A percentile compares a stretch with the other conserved stretches of the same genome.
phyloP scores from a whole-genome alignment of 37 sponge, comb jelly and placozoan species.

The Halisarca cf. caerulea region DNA sequence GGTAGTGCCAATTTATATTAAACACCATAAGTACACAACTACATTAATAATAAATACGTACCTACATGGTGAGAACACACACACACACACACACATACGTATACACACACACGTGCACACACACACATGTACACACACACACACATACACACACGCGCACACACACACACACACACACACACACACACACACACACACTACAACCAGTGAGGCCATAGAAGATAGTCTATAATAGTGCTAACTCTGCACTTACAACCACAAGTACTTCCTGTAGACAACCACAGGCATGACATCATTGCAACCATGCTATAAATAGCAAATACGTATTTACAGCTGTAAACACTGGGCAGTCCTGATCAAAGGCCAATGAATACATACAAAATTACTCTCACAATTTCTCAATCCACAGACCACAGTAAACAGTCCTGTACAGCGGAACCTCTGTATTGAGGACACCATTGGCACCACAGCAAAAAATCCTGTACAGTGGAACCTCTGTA shows the following conservation, averaged over 20 bases:
- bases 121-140: background rate
- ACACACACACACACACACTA: conserved; percentile 1
- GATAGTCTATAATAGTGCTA: no score
- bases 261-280: background rate
- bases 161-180: background rate
- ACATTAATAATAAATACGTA: background rate
- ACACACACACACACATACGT: background rate
- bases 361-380: background rate
- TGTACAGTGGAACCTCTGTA: no score
- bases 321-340: background rate
- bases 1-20: no score
- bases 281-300: background rate
- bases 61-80: background rate
- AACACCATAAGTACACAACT: no score
- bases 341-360: background rate
- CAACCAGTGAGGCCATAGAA: background rate
- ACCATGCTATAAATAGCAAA: background rate
- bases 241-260: no score
- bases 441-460: no score
- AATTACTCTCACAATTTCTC: no score
- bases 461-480: no score
- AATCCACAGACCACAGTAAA: no score
- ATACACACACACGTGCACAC: background rate
- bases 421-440: no score
- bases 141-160: background rate